A percentile compares a stretch with the other conserved stretches of the same genome.
phyloP scores from a whole-genome alignment of 2,797 vertebrate genomes.

The Artibeus lituratus region DNA sequence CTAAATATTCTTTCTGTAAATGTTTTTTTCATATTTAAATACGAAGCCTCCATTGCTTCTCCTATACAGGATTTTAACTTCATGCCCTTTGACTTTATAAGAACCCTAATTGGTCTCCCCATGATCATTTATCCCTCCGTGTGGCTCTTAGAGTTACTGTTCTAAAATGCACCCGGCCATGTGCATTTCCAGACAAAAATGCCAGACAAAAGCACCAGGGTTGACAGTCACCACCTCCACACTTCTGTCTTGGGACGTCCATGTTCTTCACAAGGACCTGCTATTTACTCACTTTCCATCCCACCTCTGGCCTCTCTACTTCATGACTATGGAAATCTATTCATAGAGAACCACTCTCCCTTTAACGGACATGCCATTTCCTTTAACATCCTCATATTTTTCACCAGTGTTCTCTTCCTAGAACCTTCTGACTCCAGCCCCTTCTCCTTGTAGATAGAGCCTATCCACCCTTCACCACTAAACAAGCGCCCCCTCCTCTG shows the following conservation, averaged over 20 bases:
- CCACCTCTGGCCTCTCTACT: not conserved
- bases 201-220: too few relatives aligned
- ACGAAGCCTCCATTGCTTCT: not conserved
- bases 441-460: not conserved
- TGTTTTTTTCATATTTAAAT: not conserved
- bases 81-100: not conserved
- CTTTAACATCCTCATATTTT: not conserved
- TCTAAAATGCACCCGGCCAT: not conserved
- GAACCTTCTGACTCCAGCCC: not conserved
- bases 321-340: not conserved
- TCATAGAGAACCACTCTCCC: not conserved
- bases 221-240: not conserved
- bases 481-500: not conserved
- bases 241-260: not conserved
- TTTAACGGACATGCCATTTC: not conserved
- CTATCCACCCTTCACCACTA: not conserved
- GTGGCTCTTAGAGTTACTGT: not conserved
- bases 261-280: not conserved
- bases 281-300: not conserved
- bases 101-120: not conserved
- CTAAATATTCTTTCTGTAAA: not conserved
- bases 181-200: not conserved
- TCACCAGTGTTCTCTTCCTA: not conserved
- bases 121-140: fast-evolving
- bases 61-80: not conserved